Percentiles rank a stretch among this genome's conserved stretches.
Evolutionary conservation across 2,888 invertebrate species (phyloP).

Genomic region (Geophilus truncorum): DNA sequence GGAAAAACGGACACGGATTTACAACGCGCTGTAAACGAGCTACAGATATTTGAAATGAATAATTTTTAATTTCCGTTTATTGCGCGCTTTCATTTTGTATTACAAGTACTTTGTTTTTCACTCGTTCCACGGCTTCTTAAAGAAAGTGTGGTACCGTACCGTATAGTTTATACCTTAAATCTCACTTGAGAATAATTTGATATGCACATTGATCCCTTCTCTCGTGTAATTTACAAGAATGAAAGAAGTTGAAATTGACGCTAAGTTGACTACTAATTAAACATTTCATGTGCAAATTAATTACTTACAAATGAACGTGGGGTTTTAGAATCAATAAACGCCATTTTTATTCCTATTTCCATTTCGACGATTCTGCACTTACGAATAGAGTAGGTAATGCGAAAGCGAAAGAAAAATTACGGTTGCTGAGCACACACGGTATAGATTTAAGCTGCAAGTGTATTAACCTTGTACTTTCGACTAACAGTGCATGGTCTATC

Average conservation of each 20-base stretch:
- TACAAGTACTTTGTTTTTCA: neutral
- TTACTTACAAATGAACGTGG: neutral
- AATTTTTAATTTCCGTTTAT: neutral
- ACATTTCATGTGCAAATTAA: neutral
- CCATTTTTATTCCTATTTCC: neutral
- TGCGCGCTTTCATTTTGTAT: neutral
- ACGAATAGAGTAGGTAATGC: no score
- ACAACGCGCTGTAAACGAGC: no score
- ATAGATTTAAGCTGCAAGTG: neutral
- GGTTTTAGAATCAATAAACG: neutral
- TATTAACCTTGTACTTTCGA: neutral
- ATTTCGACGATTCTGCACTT: neutral
- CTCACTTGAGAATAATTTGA: neutral
- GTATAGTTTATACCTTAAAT: neutral
- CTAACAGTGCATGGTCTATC: neutral
- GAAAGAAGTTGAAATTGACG: neutral
- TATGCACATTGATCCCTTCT: neutral
- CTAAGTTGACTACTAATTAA: neutral
- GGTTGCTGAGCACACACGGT: neutral
- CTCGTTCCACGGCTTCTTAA: neutral
- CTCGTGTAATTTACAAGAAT: neutral
- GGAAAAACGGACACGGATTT: no score
- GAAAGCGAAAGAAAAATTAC: neutral
- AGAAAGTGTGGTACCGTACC: no score
- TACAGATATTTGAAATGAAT: no score